These are phyloP conservation scores for Atethmia centrago DNA, from an alignment of 2,888 invertebrate species.

Conservation along the genomic window DNA sequence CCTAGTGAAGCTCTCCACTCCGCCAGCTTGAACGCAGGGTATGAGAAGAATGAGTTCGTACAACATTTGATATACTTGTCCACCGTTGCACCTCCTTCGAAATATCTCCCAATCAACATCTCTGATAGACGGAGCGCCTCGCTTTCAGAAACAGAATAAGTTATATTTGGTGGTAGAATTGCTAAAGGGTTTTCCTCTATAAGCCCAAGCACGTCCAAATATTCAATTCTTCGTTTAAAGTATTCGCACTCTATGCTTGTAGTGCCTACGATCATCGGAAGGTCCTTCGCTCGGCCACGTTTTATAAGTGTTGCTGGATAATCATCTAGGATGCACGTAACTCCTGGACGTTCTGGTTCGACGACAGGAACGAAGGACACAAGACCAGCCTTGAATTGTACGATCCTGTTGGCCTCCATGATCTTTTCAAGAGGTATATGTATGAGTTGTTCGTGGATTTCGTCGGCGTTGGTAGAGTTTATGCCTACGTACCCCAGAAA, in stretches of 20 bases:
- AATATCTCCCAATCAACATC: slow-evolving; percentile 58
- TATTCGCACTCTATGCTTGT: slow-evolving; percentile 58
- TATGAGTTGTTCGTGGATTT: slow-evolving; percentile 64
- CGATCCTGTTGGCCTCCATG: slow-evolving; percentile 61
- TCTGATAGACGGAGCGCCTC: slow-evolving; percentile 43
- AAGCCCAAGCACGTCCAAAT: slow-evolving; percentile 35
- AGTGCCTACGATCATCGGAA: slow-evolving; percentile 66
- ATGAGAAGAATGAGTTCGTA: slow-evolving; percentile 60
- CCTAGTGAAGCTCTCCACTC: slow-evolving; percentile 52
- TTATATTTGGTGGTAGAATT: slow-evolving; percentile 59
- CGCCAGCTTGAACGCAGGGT: slow-evolving; percentile 68
- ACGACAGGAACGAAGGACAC: slow-evolving; percentile 67
- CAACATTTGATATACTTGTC: slow-evolving; percentile 54
- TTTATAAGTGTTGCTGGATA: slow-evolving; percentile 67
- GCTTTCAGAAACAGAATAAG: slow-evolving; percentile 43
- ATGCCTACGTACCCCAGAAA: slow-evolving; percentile 80
- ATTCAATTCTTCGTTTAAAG: slow-evolving; percentile 37
- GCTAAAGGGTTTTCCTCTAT: slow-evolving; percentile 67
- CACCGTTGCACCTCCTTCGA: slow-evolving; percentile 50
- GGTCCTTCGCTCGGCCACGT: slow-evolving; percentile 65
- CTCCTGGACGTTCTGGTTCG: slow-evolving; percentile 61
- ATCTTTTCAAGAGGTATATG: slow-evolving; percentile 70
- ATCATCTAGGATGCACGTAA: slow-evolving; percentile 67
- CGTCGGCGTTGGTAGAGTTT: slow-evolving; percentile 63
- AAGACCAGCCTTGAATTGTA: slow-evolving; percentile 55